Base-by-base conservation (phyloP, 1,140 invertebrate genomes). In the Hyles vespertilio region DNA sequence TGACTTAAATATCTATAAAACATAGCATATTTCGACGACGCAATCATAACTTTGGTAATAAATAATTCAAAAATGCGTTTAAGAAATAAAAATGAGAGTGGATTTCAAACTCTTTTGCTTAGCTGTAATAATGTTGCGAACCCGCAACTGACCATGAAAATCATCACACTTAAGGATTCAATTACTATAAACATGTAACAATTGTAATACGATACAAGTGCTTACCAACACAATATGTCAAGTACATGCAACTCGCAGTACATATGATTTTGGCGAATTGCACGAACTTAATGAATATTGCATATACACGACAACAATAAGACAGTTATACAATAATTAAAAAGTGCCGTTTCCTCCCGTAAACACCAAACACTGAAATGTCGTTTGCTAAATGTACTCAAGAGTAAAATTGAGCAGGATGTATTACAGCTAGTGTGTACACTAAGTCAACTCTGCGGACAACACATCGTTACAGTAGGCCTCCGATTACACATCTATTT, bases 371-470 rank as follows among this genome's bases (percentile, higher is more conserved):
- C 66, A 72, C 69, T 67, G 69, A 61, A 68, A 69, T 62, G 72
- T 77, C 72, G 78, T 75, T 81, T 64, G 70, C 75, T 81, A 77
- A 76, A 74, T 78, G 76, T 77, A 79, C 74, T 84, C 78, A 67
- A 77, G 74, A 79, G 73, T 79, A 78, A 79, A 79, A 85, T 88
- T 88, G 85, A 88, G 85, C 84, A 85, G 72, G 65, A 79, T 81
- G 69, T 75, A 72, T 84, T 85, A 86, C 68, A 80, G 65, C 75
- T 86, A 84, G 52, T 45, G 33, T 79, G 79, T 78, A 86, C 65
- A 79, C 83, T 85, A 86, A 82, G 66, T 85, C 83, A 83, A 86
- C 81, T 83, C 81, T 79, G 78, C 72, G 76, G 81, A 84, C 74
- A 79, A 74, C 56, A 67, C 70, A 62, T 77, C 58, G 72, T 70